Evolutionary conservation across 2,797 vertebrate genomes (phyloP).

Genomic region (Pantherophis alleghaniensis): DNA sequence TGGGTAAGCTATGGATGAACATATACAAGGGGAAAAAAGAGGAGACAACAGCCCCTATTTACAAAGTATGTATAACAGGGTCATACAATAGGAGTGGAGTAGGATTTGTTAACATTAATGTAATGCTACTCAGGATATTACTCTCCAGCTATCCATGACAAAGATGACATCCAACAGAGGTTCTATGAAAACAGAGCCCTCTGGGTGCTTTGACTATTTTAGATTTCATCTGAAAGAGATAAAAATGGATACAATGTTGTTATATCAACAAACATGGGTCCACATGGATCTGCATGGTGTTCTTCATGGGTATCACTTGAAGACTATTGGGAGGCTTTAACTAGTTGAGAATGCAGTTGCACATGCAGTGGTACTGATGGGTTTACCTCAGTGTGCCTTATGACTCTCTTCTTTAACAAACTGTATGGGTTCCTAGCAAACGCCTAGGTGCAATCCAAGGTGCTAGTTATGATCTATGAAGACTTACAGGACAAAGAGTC

Average conservation of each 20-base stretch:
- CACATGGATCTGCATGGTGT: not conserved
- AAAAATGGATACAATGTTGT: not conserved
- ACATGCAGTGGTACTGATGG: not conserved
- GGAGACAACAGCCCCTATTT: not conserved
- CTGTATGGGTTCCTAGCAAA: not conserved
- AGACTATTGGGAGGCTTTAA: not conserved
- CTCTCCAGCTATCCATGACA: not conserved
- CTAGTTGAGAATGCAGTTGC: not conserved
- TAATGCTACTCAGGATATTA: not conserved
- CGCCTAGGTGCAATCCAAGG: not conserved
- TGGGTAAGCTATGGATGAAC: not conserved
- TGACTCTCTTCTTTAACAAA: not conserved
- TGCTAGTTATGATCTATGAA: not conserved
- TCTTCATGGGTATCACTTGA: not conserved
- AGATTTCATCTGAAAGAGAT: not conserved
- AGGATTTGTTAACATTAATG: not conserved
- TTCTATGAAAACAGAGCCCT: not conserved
- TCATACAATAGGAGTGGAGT: not conserved
- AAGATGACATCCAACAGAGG: not conserved
- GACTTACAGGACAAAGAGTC: not conserved
- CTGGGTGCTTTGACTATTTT: not conserved
- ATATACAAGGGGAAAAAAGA: not conserved
- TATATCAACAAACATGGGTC: not conserved
- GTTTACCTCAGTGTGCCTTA: not conserved
- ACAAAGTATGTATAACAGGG: not conserved